Evolutionary conservation across 2,888 invertebrate genomes (phyloP), one percentile per base, ranked within the genome.

Genomic region (Hoplodrina ambigua): DNA sequence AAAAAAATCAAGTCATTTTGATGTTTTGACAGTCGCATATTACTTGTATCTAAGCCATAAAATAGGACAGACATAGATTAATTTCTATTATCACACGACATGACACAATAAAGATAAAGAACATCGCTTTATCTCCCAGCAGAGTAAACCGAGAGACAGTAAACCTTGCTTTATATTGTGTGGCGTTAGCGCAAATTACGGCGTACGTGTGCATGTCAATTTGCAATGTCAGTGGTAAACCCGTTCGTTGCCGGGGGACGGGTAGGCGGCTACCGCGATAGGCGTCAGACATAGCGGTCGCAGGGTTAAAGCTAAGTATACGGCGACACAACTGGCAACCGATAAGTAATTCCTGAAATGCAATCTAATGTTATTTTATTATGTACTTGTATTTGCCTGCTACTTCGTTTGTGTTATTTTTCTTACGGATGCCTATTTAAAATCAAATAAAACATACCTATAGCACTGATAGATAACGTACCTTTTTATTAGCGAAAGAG

Each of bases 61-160:
- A 52, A 52, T 41, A 17, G 46, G 6, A 17, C 33, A 19, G n/a
- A 52, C 2, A 62, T 10, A 62, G 11, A 74, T 74, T 53, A 11
- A 69, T 37, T 33, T 41, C 25, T 49, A 49, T 30, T 65, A 49
- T 19, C 66, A 33, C 20, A 49, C 15, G 15, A 15, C 4, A 5
- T 13, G 13, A 3, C 30, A 11, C n/a, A 66, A 17, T 20, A 65
- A 65, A 74, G 70, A 74, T 66, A 66, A 55, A 37, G 3, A 11
- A 49, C 67, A 25, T 46, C 15, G n/a, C 17, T 74, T 49, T 75
- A 75, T 75, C 55, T 55, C 17, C 17, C 11, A 15, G n/a, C 63
- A 44, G 30, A 33, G 17, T 19, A 49, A 55, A 75, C 20, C 8
- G 8, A 53, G 20, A 33, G 33, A 30, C 30, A 15, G 53, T 37